Evolutionary conservation across 2,113 vertebrate genomes (phyloP).

Genomic region (Gavialis gangeticus): DNA sequence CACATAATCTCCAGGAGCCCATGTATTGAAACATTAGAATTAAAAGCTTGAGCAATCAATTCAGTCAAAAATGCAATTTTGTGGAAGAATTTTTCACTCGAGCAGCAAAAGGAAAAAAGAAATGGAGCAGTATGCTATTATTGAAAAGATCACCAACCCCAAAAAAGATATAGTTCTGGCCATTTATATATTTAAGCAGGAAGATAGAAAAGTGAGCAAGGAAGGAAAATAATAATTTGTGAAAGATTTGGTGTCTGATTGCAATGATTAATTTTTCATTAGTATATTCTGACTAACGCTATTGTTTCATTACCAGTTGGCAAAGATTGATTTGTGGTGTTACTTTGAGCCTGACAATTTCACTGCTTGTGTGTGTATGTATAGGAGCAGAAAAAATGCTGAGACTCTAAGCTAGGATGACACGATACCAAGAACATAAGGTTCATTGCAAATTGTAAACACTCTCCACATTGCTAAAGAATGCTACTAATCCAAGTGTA

Average conservation of each 20-base stretch:
- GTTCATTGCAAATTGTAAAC: slow-evolving; percentile 52
- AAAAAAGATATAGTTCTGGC: slow-evolving; percentile 36
- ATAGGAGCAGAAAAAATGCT: slow-evolving; percentile 41
- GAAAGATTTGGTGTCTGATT: not conserved
- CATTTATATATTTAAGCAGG: slow-evolving; percentile 45
- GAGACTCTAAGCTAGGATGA: slow-evolving; percentile 57
- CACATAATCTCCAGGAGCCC: slow-evolving; percentile 70
- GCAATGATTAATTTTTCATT: not conserved
- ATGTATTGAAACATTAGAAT: slow-evolving; percentile 77
- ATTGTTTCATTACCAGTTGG: slow-evolving; percentile 10
- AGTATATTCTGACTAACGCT: slow-evolving; percentile 33
- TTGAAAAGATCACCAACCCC: slow-evolving; percentile 14
- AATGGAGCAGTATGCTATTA: slow-evolving; percentile 35
- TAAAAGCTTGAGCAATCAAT: slow-evolving; percentile 77
- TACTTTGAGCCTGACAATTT: slow-evolving; percentile 31
- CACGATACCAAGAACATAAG: slow-evolving; percentile 59
- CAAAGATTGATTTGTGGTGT: slow-evolving; percentile 24
- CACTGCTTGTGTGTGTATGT: not conserved
- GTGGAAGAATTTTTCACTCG: slow-evolving; percentile 67
- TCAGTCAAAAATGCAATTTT: slow-evolving; percentile 69
- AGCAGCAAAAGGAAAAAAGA: slow-evolving; percentile 29
- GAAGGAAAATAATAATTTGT: slow-evolving; percentile 16
- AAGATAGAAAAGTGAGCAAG: slow-evolving; percentile 8
- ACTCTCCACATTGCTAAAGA: slow-evolving; percentile 48
- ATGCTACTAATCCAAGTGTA: slow-evolving; percentile 25